Evolutionary conservation across 2,888 invertebrate genomes (phyloP).

Genomic region (Protonemura montana): DNA sequence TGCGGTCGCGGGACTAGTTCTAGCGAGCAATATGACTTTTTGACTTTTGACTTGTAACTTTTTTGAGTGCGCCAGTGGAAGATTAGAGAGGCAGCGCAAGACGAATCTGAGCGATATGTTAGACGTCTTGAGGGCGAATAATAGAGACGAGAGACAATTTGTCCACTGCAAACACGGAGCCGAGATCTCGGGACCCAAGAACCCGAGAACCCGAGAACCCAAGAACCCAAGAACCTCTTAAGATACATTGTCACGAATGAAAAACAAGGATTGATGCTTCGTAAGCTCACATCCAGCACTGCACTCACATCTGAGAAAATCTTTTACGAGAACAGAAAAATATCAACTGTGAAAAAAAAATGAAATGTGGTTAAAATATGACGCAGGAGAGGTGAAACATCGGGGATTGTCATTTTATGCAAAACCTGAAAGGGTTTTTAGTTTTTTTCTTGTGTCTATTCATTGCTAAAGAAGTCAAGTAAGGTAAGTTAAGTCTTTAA

Average conservation of each 20-base stretch:
- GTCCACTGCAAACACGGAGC: constrained; percentile 17
- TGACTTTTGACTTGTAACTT: neutral
- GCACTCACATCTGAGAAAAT: neutral
- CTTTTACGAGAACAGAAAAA: constrained; percentile 1
- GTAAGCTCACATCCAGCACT: neutral
- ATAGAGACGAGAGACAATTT: constrained; percentile 42
- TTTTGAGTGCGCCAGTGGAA: constrained; percentile 16
- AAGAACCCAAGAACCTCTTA: neutral
- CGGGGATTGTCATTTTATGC: neutral
- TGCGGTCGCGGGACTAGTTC: too few species aligned
- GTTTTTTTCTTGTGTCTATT: neutral
- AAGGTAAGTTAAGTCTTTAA: too few species aligned
- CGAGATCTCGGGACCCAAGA: neutral
- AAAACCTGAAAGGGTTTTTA: neutral
- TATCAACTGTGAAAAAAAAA: neutral
- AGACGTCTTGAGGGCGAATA: constrained; percentile 43
- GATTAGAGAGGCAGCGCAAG: constrained; percentile 34
- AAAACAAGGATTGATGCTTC: constrained; percentile 23
- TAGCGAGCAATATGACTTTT: neutral
- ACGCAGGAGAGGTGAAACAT: neutral
- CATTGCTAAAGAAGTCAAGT: neutral
- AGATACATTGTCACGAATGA: constrained; percentile 20
- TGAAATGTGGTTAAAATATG: neutral
- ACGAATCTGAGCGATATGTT: constrained; percentile 43
- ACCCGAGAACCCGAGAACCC: neutral